Evolutionary conservation across 92 coral and sea anemone species (phyloP).

Genomic region (Scolanthus callimorphus): DNA sequence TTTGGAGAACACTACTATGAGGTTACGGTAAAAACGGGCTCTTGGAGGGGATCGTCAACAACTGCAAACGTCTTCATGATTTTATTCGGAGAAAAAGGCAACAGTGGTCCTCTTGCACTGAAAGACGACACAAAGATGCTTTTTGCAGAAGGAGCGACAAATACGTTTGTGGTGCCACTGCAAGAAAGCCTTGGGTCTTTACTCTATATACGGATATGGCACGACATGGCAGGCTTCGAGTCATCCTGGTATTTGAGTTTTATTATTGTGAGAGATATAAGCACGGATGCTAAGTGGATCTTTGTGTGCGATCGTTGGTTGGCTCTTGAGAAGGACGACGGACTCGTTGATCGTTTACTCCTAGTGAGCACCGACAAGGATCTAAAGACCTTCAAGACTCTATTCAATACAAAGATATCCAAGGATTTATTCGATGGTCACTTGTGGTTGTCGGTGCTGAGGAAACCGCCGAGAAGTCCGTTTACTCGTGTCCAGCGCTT

Average conservation of each 20-base stretch:
- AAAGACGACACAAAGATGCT: conserved; percentile 37
- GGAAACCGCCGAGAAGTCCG: conserved; percentile 63
- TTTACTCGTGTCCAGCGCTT: conserved; percentile 84
- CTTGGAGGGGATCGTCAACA: conserved; percentile 46
- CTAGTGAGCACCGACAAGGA: conserved; percentile 41
- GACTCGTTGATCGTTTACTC: conserved; percentile 43
- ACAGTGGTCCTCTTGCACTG: conserved; percentile 28
- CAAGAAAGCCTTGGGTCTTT: conserved; percentile 41
- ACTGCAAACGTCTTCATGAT: conserved; percentile 51
- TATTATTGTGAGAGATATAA: conserved; percentile 41
- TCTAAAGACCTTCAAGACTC: conserved; percentile 47
- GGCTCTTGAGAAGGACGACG: conserved; percentile 72
- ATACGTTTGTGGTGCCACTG: conserved; percentile 36
- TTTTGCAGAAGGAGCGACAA: conserved; percentile 59
- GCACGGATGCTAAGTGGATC: conserved; percentile 31
- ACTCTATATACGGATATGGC: conserved; percentile 48
- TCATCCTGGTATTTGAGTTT: conserved; percentile 50
- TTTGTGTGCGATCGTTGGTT: conserved; percentile 68
- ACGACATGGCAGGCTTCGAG: conserved; percentile 46
- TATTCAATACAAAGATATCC: conserved; percentile 54
- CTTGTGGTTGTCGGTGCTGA: conserved; percentile 74
- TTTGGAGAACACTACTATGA: neutral
- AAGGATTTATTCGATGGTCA: conserved; percentile 70
- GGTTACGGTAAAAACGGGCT: conserved; percentile 34
- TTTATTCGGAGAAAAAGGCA: conserved; percentile 31